Evolutionary conservation across 1,140 invertebrate genomes (phyloP), one percentile per base, ranked within the genome.

Genomic region (Zaprionus inermis): DNA sequence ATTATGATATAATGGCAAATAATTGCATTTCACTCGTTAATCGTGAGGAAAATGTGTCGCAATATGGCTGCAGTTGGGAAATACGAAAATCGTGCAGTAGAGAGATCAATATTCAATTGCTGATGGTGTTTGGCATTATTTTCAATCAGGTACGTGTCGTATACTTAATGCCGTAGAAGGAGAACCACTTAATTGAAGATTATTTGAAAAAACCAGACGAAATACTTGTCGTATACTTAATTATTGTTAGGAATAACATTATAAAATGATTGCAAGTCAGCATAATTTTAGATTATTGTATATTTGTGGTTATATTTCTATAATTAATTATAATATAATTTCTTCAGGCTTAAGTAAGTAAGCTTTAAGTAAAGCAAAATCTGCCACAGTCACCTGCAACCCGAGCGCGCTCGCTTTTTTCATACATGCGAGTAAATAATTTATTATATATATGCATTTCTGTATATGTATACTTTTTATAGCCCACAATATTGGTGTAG

Each of bases 1-100:
- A 79, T 74, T 72, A 41, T 51, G 18, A 58, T 66, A 46, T 59
- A 64, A 67, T 65, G 58, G 16, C 4, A 11, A 20, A 56, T 59
- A 73, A 68, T 77, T 69, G 46, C 63, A 56, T 49, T 76, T 56
- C 14, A 65, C 32, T 18, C 16, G 20, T 14, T n/a, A 59, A 61
- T 36, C 41, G 9, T 22, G 32, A 24, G n/a, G 22, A 10, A 41
- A 32, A 63, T 22, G 38, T 30, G 14, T n/a, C 36, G 22, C 30
- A 34, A 64, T 51, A 36, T 36, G 20, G 14, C 41, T 22, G 3
- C 59, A 22, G 16, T 57, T 22, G 34, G 49, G 22, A 22, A 16
- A 18, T 28, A 18, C 22, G 24, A 28, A 28, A 28, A 51, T 51
- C 12, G n/a, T 51, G 44, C 14, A 16, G 7, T 20, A 12, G 20